Evolutionary conservation across 92 coral and sea anemone species (phyloP), one percentile per base, ranked within the genome.

Genomic region (Phenganax marumi): DNA sequence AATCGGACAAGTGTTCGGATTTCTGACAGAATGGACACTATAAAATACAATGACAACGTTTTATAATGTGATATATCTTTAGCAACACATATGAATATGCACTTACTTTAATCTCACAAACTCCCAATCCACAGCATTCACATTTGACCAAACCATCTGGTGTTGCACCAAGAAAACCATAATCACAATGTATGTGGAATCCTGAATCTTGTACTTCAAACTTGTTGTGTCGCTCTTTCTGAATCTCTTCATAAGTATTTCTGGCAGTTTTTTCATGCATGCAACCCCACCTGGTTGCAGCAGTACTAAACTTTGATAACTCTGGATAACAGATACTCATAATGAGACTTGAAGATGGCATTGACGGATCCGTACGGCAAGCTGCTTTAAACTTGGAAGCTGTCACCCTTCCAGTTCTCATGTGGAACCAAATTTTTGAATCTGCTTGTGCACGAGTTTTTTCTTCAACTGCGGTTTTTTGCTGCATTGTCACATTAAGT

Each of bases 271-370:
- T 18, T 63, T 87, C 90, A 65, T 83, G 90, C 19, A 75, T 80
- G 58, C 90, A 84, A 50, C 88, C 87, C 85, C 85, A 83, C 63
- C 69, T 87, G 52, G 87, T 84, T 21, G 90, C 84, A 52, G 78
- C 77, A 11, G 88, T 84, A 70, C 61, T 78, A 50, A 88, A 88
- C 16, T 71, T 54, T 52, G 82, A 50, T 51, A 70, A 46, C 79
- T 88, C 90, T 63, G 88, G 88, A 63, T 87, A 57, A 52, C 90
- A 87, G 43, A 87, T 76, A 18, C 84, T 52, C 88, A 77, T 88
- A 18, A 88, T 72, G 53, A 84, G 79, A 73, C 70, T 69, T 33
- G 77, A 58, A n/a, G 90, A 88, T 49, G 88, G 90, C 12, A n/a
- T 25, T 9, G 88, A 50, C n/a, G 82, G 82, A 48, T 88, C 88